Base-by-base conservation (phyloP, 2,888 invertebrate species). In the Drosophila formosana region DNA sequence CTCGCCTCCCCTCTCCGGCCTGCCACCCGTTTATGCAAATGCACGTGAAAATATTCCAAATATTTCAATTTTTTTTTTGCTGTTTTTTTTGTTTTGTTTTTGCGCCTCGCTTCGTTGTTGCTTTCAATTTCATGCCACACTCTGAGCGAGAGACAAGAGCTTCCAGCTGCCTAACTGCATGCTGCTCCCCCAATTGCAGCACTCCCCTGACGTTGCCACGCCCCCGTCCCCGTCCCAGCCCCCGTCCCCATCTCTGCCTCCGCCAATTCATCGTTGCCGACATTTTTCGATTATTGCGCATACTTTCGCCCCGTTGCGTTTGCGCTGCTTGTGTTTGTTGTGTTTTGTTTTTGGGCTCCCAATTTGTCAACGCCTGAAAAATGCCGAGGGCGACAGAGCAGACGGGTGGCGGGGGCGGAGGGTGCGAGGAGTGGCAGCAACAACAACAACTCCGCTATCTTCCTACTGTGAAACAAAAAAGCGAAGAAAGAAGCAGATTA, bases 1-100 rank as follows among this genome's bases (percentile, higher is more conserved):
- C 11, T 32, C 28, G 18, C 1, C 18, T 18, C 1, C 18, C 18
- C 18, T 18, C 18, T 0, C 18, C 18, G 1, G 1, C 18, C 18
- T 2, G 55, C 52, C 51, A 43, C 63, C 50, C 72, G 70, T 73
- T 88, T 84, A 84, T 86, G 84, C 86, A 84, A 84, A 84, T 84
- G 74, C 80, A 88, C 88, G 83, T 88, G 86, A 75, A 84, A 84
- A 84, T 84, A 84, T 88, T 86, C 86, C 78, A 84, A 88, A 84
- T 88, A 86, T 84, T 84, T 80, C 66, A 66, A 67, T 72, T 67
- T 75, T 76, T 83, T 65, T 63, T 28, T 28, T 26, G 26, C 26
- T 26, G 26, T 26, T 5, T 26, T 26, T 5, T 9, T 32, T 8
- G 9, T 34, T 1, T 4, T 67, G 37, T 45, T 28, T 47, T 61